Percentiles rank a stretch among this genome's conserved stretches.
These are phyloP conservation scores for Delphinus delphis DNA, from an alignment of 2,113 vertebrate species.

Conservation along the genomic window DNA sequence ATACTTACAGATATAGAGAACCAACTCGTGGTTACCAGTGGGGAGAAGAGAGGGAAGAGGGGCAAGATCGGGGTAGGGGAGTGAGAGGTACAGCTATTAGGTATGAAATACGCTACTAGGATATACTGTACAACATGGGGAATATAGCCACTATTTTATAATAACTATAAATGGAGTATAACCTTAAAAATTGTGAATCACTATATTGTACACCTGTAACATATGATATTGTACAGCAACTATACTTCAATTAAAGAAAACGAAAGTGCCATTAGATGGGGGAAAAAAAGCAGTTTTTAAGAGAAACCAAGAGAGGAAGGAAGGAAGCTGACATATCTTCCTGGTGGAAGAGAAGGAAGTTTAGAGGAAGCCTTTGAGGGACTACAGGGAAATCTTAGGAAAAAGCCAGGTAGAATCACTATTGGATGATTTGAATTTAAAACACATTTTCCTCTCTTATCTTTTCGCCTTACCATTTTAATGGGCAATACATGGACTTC, in stretches of 20 bases:
- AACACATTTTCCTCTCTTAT: not conserved
- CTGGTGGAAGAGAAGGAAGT: not conserved
- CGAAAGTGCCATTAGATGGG: not conserved
- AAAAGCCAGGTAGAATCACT: not conserved
- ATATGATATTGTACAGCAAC: not conserved
- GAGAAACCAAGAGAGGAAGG: not conserved
- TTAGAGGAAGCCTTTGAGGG: not conserved
- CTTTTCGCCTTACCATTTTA: conserved; percentile 33
- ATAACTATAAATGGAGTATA: not conserved
- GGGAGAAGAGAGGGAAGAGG: not conserved
- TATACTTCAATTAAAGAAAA: not conserved
- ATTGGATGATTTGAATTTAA: conserved; percentile 35
- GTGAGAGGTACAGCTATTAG: not conserved
- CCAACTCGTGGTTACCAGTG: not conserved
- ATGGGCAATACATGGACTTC: not conserved
- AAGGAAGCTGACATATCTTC: not conserved
- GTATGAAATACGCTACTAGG: not conserved
- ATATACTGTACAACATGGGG: not conserved
- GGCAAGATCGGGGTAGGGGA: not conserved
- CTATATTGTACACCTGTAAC: not conserved
- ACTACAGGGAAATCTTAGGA: not conserved
- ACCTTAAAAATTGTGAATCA: not conserved
- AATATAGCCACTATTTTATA: not conserved
- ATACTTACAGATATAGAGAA: not conserved
- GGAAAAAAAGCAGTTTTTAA: not conserved